Base-by-base conservation (phyloP, 2,113 vertebrate genomes). In the Climacteris rufus region DNA sequence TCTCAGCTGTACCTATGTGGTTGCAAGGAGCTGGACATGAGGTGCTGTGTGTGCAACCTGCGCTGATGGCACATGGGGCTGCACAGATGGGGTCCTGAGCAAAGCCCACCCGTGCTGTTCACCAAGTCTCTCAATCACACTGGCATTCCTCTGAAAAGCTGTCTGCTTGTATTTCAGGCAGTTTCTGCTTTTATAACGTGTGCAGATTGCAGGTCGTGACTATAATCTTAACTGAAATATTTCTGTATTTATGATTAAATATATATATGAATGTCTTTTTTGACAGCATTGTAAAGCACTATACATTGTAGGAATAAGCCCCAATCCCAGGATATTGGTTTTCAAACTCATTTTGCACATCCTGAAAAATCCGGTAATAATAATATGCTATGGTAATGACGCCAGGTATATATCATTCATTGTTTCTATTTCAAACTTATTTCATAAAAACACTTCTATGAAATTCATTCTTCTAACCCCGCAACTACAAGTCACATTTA, bases 61-160 rank as follows among this genome's bases (percentile, higher is more conserved):
- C 0, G 0, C 47, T 24, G 31, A 19, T 4, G 2, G 33, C 30
- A 12, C 0, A 0, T 0, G 0, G 18, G 33, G 13, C 18, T 54
- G 40, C 4, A 6, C 0, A 0, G 23, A 31, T 5, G 20, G 17
- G 5, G 8, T 11, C 30, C 33, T 22, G 2, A 7, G 30, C 61
- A 83, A 14, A 82, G 16, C 13, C 37, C 24, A 7, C 14, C 19
- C 19, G 10, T 0, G 0, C 9, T 28, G 13, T 1, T 40, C 61
- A 12, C 30, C 0, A 0, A 64, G 63, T 11, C 57, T n/a, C 50
- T 61, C 40, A 15, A 14, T 31, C 63, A 42, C 24, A 22, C 35
- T 0, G 4, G 9, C 30, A 9, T 13, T 40, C 33, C 57, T 61
- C 52, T 54, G 40, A 77, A 65, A 87, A 68, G 28, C 15, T 80